phyloP scores from a whole-genome alignment of 2,797 vertebrate species.

The Manis crassicaudata region DNA sequence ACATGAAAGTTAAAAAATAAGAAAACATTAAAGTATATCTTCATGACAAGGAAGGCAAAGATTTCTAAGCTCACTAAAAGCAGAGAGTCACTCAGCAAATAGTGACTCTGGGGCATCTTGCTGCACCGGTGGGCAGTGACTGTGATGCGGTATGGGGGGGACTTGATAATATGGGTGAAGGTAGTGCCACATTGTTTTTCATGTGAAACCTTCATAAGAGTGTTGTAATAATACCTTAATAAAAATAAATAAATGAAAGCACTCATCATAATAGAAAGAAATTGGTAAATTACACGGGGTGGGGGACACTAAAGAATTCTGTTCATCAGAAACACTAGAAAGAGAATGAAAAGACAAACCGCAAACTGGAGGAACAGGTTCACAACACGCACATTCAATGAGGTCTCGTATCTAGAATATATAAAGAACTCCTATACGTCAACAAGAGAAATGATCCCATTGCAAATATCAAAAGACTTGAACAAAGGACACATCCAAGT shows the following conservation, averaged over 20 bases:
- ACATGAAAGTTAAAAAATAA: not conserved
- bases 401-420: not conserved
- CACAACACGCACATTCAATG: rapidly evolving
- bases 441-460: not conserved
- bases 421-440: rapidly evolving
- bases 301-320: not conserved
- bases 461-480: too few species aligned
- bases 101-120: too few species aligned
- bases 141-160: too few species aligned
- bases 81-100: too few species aligned
- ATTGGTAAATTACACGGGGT: not conserved
- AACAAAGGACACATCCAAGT: not conserved
- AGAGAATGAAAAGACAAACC: not conserved
- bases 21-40: not conserved
- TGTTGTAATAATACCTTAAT: too few species aligned
- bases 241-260: not conserved
- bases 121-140: too few species aligned
- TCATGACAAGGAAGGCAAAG: not conserved
- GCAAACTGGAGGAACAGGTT: not conserved
- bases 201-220: too few species aligned
- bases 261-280: not conserved
- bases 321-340: not conserved
- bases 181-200: too few species aligned
- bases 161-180: too few species aligned
- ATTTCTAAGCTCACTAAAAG: not conserved